Evolutionary conservation across 2,113 vertebrate genomes (phyloP), one percentile per base, ranked within the genome.

Genomic region (Muscicapa adusta): DNA sequence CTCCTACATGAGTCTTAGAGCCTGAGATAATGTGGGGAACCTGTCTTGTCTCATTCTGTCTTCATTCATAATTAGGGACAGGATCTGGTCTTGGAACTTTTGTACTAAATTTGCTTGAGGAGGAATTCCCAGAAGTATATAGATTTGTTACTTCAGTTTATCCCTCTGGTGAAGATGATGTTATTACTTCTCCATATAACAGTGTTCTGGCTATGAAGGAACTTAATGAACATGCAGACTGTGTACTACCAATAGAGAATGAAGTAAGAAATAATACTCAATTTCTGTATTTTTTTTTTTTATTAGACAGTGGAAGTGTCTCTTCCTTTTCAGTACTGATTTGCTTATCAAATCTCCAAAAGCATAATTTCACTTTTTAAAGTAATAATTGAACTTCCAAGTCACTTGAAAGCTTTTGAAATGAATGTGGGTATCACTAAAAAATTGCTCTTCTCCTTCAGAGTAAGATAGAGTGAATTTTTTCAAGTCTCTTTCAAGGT

Each of bases 161-260:
- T 95, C 99, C 99, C 8, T 99, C 99, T 28, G 96, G 96, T 31
- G 99, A 99, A 82, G 99, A 99, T 73, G 99, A 99, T 88, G 99
- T 99, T 87, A 97, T 99, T 96, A 99, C 99, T 15, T 99, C 99
- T 54, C 99, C 99, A 4, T 99, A 99, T 91, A 99, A 99, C 97
- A 99, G 98, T 60, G 97, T 99, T 33, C 98, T 99, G 95, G 99
- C 99, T 88, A 99, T 99, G 99, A 99, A 97, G 70, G 99, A 99
- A 91, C 98, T 99, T 36, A 99, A 98, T 14, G 99, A 99, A 91
- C 98, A 99, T 31, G 99, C 99, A 12, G 98, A 99, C 96, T 99
- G 99, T 95, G 99, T 99, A 20, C 94, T 99, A 54, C 99, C 99
- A 51, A 98, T 99, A 62, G 99, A 99, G 95, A 99, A 99, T 94